Base-by-base conservation (phyloP, 2,888 invertebrate species). In the Halictus ligatus region DNA sequence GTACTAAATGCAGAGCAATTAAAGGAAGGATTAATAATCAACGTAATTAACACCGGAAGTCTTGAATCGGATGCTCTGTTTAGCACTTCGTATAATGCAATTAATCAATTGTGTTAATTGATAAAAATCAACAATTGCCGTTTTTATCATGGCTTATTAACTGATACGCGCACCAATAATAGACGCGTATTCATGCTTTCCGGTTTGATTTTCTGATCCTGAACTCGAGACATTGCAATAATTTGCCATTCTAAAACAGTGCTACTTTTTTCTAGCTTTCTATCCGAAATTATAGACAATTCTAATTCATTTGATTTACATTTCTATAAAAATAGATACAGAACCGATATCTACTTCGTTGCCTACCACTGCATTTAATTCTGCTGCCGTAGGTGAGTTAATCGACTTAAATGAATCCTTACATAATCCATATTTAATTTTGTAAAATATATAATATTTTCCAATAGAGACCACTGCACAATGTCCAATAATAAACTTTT, bases 31-130 rank as follows among this genome's bases (percentile, higher is more conserved):
- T 80, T 83, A 81, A 86, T 78, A 35, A 69, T 60, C 67, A 7
- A 10, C 29, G 64, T 60, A 74, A 75, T 21, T 78, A 78, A 78
- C 40, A 58, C 74, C 91, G 91, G 90, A 91, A 90, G 91, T 71
- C 72, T 82, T 35, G 64, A 71, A 78, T 75, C 71, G 60, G 73
- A 88, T 81, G 80, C 77, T 67, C 46, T 58, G 75, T 77, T 85
- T 71, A 84, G 73, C 80, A 67, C 85, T 67, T 69, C 43, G 50
- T 58, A 78, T 80, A 85, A 87, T 87, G 83, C 83, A 81, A 90
- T 91, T 90, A 91, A 89, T 88, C 76, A 84, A 91, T 91, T 79
- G 60, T 46, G 84, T 71, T 87, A 87, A 88, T 89, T 88, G 83
- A 85, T 87, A 84, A 78, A 85, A 88, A 81, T 76, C 18, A 85